Conservation (phyloP, 2,113 vertebrate genomes). For the Poeciliopsis prolifica region DNA sequence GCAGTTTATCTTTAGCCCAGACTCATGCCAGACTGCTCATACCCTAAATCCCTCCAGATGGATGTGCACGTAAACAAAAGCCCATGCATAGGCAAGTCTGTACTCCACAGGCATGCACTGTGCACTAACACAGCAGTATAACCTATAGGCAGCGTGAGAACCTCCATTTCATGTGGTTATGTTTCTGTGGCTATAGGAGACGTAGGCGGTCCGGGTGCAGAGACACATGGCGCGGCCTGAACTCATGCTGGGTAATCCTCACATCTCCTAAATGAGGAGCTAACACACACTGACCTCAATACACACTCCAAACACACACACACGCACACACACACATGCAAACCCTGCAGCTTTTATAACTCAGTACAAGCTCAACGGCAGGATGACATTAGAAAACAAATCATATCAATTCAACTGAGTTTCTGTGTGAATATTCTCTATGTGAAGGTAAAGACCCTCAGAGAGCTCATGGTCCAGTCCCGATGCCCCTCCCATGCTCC, state of each 20-base stretch:
- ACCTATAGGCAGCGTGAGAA: constrained; percentile 7
- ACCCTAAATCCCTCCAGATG: constrained; percentile 21
- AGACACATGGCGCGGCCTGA: constrained; percentile 48
- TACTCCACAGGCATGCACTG: constrained; percentile 37
- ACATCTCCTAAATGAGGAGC: constrained; percentile 66
- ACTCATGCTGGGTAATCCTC: constrained; percentile 61
- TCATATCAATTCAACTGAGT: background rate
- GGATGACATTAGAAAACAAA: background rate
- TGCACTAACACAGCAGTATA: constrained; percentile 12
- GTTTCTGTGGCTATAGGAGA: constrained; percentile 13
- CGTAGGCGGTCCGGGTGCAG: constrained; percentile 6
- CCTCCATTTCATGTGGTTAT: constrained; percentile 16
- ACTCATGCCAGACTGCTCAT: constrained; percentile 26
- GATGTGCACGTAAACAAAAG: constrained; percentile 4
- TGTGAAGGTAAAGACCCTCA: constrained; percentile 20
- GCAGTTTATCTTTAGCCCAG: constrained; percentile 38
- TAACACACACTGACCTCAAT: constrained; percentile 62
- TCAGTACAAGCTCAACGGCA: background rate
- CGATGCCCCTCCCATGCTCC: constrained; percentile 54
- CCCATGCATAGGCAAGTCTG: constrained; percentile 10
- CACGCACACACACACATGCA: constrained; percentile 3
- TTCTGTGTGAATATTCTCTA: background rate
- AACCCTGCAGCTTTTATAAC: constrained; percentile 14
- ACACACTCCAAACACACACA: constrained; percentile 27
- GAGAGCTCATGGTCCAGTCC: constrained; percentile 11